These are phyloP conservation scores for Meiosimyza platycephala DNA, from an alignment of 2,888 invertebrate species.

Conservation along the genomic window DNA sequence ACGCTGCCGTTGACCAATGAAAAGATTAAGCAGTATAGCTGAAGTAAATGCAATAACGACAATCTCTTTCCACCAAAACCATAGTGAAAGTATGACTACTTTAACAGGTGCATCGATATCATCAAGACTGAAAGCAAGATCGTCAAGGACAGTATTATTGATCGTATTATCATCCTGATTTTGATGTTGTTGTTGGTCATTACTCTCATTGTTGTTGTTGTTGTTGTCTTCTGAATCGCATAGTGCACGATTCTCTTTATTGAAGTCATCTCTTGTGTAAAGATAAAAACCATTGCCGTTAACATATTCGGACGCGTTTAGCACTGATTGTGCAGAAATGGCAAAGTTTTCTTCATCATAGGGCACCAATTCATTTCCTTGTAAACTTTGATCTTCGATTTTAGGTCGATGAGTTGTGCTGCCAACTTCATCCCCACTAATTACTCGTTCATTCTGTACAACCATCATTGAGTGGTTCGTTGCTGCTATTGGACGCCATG, in stretches of 20 bases:
- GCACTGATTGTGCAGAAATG: slow-evolving; percentile 77
- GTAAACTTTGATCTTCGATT: slow-evolving; percentile 36
- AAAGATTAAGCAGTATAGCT: slow-evolving; percentile 77
- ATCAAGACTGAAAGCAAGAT: slow-evolving; percentile 62
- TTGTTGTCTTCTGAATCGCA: slow-evolving; percentile 39
- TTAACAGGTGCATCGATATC: slow-evolving; percentile 75
- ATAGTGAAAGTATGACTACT: slow-evolving; percentile 79
- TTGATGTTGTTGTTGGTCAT: slow-evolving; percentile 32
- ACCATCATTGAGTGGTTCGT: slow-evolving; percentile 66
- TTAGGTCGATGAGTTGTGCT: not conserved
- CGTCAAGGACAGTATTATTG: slow-evolving; percentile 41
- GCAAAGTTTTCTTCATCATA: slow-evolving; percentile 67
- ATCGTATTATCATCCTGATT: slow-evolving; percentile 47
- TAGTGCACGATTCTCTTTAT: slow-evolving; percentile 38
- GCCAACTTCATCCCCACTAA: slow-evolving; percentile 32
- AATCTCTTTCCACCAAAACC: slow-evolving; percentile 89
- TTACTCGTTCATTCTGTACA: slow-evolving; percentile 48
- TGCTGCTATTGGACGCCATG: slow-evolving; percentile 81
- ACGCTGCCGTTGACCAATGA: slow-evolving; percentile 70
- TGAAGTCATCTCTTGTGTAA: slow-evolving; percentile 69
- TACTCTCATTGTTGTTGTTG: not conserved
- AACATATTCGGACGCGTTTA: slow-evolving; percentile 79
- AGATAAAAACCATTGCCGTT: slow-evolving; percentile 86
- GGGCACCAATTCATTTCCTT: slow-evolving; percentile 55
- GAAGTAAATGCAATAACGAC: slow-evolving; percentile 79